Evolutionary conservation across 2,113 vertebrate genomes (phyloP).

Genomic region (Leptocoma aspasia): DNA sequence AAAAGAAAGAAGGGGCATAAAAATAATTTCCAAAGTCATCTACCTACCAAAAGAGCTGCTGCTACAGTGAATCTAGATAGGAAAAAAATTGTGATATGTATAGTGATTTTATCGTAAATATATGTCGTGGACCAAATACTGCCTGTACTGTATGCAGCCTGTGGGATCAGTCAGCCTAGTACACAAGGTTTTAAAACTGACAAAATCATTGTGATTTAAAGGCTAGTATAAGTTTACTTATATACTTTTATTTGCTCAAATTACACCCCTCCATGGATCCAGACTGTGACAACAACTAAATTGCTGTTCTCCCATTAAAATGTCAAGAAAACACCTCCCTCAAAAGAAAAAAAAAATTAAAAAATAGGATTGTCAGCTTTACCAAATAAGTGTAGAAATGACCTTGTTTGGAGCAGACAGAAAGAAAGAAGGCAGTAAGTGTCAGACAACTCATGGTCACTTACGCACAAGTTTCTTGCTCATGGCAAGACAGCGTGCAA

Average conservation of each 20-base stretch:
- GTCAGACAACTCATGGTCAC: not conserved
- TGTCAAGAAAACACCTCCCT: not conserved
- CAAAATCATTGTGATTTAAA: slow-evolving; percentile 16
- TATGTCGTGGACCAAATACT: not conserved
- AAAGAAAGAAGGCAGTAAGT: not conserved
- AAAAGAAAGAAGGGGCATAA: not conserved
- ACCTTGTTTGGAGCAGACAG: not conserved
- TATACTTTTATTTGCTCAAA: slow-evolving; percentile 12
- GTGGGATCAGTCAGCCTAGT: not conserved
- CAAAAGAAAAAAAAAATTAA: not conserved
- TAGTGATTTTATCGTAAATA: not conserved
- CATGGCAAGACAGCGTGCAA: not conserved
- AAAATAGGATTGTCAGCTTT: not conserved
- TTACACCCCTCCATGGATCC: not conserved
- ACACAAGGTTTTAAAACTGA: not conserved
- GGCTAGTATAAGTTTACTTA: not conserved
- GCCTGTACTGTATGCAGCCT: not conserved
- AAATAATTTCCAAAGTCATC: not conserved
- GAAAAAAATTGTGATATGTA: not conserved
- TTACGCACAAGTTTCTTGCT: not conserved
- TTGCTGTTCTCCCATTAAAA: not conserved
- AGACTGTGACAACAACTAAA: not conserved
- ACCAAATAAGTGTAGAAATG: not conserved
- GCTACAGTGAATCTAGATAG: not conserved
- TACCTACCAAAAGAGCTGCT: not conserved